These are phyloP conservation scores for Limenitis camilla DNA, from an alignment of 2,888 invertebrate genomes.

Conservation along the genomic window DNA sequence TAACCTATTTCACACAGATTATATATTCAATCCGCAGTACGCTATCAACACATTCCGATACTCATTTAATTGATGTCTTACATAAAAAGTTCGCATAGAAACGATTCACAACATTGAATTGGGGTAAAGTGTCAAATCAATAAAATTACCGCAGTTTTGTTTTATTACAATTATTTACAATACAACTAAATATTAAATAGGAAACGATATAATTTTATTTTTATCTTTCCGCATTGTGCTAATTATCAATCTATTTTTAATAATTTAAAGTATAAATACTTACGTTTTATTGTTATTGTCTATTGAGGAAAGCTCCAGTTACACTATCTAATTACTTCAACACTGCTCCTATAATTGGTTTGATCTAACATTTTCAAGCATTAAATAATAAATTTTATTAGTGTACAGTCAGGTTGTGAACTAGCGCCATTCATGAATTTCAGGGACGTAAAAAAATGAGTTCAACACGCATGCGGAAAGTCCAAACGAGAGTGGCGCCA, in stretches of 20 bases:
- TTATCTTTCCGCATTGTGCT: background rate
- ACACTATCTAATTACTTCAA: conserved; percentile 66
- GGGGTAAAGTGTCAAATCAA: conserved; percentile 65
- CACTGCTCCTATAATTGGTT: conserved; percentile 44
- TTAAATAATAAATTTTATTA: conserved; percentile 53
- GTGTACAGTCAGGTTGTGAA: conserved; percentile 54
- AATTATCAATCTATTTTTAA: conserved; percentile 1
- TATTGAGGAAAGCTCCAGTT: conserved; percentile 43
- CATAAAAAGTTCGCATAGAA: conserved; percentile 45
- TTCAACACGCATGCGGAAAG: conserved; percentile 57
- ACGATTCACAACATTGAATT: conserved; percentile 48
- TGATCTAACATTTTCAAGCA: conserved; percentile 61
- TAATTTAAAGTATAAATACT: conserved; percentile 31
- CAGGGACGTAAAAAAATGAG: conserved; percentile 47
- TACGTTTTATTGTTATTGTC: conserved; percentile 61
- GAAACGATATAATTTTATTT: background rate
- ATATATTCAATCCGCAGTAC: conserved; percentile 5
- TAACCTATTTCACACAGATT: background rate
- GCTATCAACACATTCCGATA: conserved; percentile 7
- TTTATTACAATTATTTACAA: conserved; percentile 35
- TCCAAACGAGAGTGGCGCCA: conserved; percentile 30
- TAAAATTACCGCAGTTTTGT: conserved; percentile 75
- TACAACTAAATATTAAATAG: background rate
- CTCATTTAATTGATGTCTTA: conserved; percentile 23
- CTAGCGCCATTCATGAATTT: conserved; percentile 67